These are phyloP conservation scores for Rhynchophorus ferrugineus DNA, from an alignment of 1,140 invertebrate genomes.

Conservation along the genomic window DNA sequence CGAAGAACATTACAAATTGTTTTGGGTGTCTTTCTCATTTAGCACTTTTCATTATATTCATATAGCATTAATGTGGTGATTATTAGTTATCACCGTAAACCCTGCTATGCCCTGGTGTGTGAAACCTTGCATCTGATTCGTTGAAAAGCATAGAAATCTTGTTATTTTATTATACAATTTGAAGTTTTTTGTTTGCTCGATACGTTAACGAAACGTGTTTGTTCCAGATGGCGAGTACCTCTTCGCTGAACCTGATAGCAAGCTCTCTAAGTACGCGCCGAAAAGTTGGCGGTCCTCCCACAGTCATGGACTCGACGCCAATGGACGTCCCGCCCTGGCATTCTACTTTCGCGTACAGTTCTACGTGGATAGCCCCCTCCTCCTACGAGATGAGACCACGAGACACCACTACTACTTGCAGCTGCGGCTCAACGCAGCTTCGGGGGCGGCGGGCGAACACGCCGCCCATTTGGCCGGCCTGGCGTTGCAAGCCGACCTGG, in stretches of 20 bases:
- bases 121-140: too few species aligned
- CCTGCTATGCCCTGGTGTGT: too few species aligned
- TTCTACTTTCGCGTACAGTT: constrained; percentile 91
- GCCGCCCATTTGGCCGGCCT: constrained; percentile 63
- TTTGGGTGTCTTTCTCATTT: too few species aligned
- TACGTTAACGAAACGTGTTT: too few species aligned
- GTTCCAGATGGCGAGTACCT: constrained; percentile 91
- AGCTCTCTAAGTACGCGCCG: constrained; percentile 90
- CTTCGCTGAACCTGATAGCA: constrained; percentile 88
- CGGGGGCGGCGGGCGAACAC: constrained; percentile 61
- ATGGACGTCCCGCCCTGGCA: constrained; percentile 79
- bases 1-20: too few species aligned
- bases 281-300: constrained; percentile 91
- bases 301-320: constrained; percentile 83
- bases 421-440: constrained; percentile 79
- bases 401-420: constrained; percentile 91
- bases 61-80: too few species aligned
- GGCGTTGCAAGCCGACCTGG: constrained; percentile 78
- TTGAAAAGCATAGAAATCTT: too few species aligned
- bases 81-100: too few species aligned
- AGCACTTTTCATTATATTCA: too few species aligned
- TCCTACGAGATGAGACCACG: constrained; percentile 83
- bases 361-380: constrained; percentile 82
- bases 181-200: too few species aligned
- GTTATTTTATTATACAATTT: too few species aligned